These are phyloP conservation scores for Gymnodraco acuticeps DNA, from an alignment of 2,797 vertebrate genomes.

Conservation along the genomic window DNA sequence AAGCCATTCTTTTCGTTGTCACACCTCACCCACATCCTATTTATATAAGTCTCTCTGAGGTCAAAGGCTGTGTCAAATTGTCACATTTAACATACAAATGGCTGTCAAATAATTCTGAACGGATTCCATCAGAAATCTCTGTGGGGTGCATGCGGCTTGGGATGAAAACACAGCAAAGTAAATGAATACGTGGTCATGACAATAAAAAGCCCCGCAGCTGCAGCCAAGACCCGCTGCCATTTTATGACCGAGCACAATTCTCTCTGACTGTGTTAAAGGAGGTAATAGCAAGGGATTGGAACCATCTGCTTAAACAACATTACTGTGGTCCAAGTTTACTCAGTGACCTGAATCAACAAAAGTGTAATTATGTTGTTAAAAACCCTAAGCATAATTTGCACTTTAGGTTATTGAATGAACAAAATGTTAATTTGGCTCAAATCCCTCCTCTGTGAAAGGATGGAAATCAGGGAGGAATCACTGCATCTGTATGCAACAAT, in stretches of 20 bases:
- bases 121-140: conserved; percentile 13
- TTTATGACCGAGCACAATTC: conserved; percentile 73
- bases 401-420: conserved; percentile 11
- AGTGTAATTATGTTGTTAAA: conserved; percentile 37
- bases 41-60: conserved; percentile 34
- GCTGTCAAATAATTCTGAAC: conserved; percentile 21
- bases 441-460: conserved; percentile 16
- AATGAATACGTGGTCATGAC: conserved; percentile 55
- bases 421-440: conserved; percentile 17
- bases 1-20: conserved; percentile 43
- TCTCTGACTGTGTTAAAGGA: conserved; percentile 70
- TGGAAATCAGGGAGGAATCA: conserved; percentile 1
- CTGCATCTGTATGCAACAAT: conserved; percentile 25
- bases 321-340: conserved; percentile 37
- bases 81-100: conserved; percentile 40
- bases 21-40: conserved; percentile 43
- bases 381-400: neutral
- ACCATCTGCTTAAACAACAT: conserved; percentile 72
- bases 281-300: conserved; percentile 64
- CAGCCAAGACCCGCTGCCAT: conserved; percentile 61
- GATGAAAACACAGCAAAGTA: conserved; percentile 36
- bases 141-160: neutral
- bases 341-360: conserved; percentile 35
- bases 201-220: conserved; percentile 59
- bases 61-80: conserved; percentile 38